Percentiles rank a stretch among this genome's conserved stretches.
phyloP scores from a whole-genome alignment of 2,113 vertebrate species.

The Notiomystis cincta region DNA sequence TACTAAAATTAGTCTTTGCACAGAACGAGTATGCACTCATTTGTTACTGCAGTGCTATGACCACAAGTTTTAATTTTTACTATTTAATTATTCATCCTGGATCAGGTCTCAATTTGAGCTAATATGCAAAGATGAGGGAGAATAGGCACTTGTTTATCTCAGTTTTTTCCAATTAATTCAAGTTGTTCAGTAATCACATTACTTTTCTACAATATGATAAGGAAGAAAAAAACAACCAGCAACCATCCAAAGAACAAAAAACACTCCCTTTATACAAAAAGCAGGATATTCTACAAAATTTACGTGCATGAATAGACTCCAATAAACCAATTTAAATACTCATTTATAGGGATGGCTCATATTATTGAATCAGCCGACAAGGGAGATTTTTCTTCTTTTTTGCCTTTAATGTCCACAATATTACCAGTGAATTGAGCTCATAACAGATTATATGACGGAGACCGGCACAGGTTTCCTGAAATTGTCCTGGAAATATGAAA shows the following conservation, averaged over 20 bases:
- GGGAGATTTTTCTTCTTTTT: neutral
- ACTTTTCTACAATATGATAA: neutral
- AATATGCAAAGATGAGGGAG: neutral
- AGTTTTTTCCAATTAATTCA: constrained; percentile 3
- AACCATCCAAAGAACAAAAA: neutral
- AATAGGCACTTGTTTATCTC: constrained; percentile 2
- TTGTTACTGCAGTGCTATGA: neutral
- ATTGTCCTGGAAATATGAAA: neutral
- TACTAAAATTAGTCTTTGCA: neutral
- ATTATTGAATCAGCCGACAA: neutral
- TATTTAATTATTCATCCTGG: neutral
- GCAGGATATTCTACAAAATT: neutral
- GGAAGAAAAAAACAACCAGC: neutral
- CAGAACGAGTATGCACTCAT: neutral
- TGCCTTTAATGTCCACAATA: neutral
- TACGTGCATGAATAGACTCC: neutral
- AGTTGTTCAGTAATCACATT: constrained; percentile 8
- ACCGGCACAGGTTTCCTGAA: neutral
- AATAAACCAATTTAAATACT: neutral
- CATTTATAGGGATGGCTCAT: neutral
- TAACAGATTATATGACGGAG: neutral
- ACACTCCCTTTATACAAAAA: neutral
- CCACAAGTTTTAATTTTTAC: constrained; percentile 11
- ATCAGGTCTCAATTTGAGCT: neutral
- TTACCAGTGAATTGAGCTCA: neutral